phyloP scores from a whole-genome alignment of 2,113 vertebrate genomes.

The Petrocephalus microphthalmus region DNA sequence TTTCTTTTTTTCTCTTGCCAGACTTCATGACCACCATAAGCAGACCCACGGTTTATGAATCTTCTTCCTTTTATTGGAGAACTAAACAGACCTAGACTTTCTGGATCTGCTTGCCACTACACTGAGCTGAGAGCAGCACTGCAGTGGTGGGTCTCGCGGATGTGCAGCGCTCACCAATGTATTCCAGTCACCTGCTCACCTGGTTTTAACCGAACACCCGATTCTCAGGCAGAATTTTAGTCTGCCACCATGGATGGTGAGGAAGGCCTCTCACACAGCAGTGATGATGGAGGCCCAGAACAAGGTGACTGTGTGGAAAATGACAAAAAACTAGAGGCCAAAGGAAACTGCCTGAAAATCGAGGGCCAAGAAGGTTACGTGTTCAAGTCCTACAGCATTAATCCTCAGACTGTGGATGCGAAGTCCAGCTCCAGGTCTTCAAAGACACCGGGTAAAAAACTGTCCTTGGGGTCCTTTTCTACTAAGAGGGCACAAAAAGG shows the following conservation, averaged over 20 bases:
- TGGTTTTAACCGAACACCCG: slow-evolving; percentile 40
- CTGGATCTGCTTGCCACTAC: not conserved
- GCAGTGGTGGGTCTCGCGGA: slow-evolving; percentile 37
- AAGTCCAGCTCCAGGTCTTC: slow-evolving; percentile 44
- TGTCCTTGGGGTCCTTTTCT: slow-evolving; percentile 56
- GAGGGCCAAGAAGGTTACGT: slow-evolving; percentile 67
- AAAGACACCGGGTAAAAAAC: slow-evolving; percentile 55
- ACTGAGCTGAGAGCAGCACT: slow-evolving; percentile 30
- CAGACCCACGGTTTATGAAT: not conserved
- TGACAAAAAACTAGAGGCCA: slow-evolving; percentile 55
- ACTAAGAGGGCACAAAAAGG: slow-evolving; percentile 43
- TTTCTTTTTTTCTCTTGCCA: not conserved
- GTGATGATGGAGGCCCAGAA: slow-evolving; percentile 44
- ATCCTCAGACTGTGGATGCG: slow-evolving; percentile 42
- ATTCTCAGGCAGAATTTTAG: slow-evolving; percentile 5
- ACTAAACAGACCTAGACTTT: not conserved
- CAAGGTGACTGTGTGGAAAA: slow-evolving; percentile 45
- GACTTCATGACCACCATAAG: slow-evolving; percentile 5
- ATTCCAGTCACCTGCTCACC: slow-evolving; percentile 38
- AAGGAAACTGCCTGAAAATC: slow-evolving; percentile 61
- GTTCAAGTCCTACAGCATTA: slow-evolving; percentile 64
- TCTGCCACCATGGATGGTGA: slow-evolving; percentile 62
- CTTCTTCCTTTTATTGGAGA: not conserved
- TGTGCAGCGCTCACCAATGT: slow-evolving; percentile 47
- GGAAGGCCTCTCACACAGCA: slow-evolving; percentile 50